These are phyloP conservation scores for Saguinus imperator DNA, from an alignment of 2,113 vertebrate genomes.

Conservation along the genomic window DNA sequence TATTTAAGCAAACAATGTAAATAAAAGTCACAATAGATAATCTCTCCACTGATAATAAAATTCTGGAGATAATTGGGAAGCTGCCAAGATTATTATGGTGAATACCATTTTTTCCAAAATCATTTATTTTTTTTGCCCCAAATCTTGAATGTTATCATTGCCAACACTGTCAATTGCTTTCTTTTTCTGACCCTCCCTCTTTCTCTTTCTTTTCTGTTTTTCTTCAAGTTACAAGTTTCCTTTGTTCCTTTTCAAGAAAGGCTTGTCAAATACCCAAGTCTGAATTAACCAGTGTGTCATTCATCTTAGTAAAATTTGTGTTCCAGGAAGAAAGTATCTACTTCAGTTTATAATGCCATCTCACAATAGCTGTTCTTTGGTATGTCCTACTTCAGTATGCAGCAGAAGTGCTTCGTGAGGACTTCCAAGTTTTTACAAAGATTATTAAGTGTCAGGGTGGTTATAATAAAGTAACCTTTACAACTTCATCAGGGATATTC, in stretches of 20 bases:
- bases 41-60: background rate
- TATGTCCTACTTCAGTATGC: background rate
- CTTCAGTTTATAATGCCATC: background rate
- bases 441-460: background rate
- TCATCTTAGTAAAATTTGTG: background rate
- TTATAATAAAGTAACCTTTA: background rate
- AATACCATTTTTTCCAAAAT: conserved; percentile 17
- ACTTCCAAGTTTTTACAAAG: background rate
- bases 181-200: background rate
- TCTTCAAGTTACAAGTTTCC: background rate
- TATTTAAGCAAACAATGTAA: background rate
- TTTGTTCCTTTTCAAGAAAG: background rate
- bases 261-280: background rate
- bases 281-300: background rate
- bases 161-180: background rate
- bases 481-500: no score
- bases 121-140: background rate
- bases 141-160: background rate
- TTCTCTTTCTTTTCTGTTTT: background rate
- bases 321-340: background rate
- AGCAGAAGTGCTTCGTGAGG: background rate
- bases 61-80: background rate
- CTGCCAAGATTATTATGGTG: background rate
- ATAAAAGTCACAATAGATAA: background rate
- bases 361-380: background rate